phyloP scores from a whole-genome alignment of 2,113 vertebrate species.

The Chloroceryle aenea region DNA sequence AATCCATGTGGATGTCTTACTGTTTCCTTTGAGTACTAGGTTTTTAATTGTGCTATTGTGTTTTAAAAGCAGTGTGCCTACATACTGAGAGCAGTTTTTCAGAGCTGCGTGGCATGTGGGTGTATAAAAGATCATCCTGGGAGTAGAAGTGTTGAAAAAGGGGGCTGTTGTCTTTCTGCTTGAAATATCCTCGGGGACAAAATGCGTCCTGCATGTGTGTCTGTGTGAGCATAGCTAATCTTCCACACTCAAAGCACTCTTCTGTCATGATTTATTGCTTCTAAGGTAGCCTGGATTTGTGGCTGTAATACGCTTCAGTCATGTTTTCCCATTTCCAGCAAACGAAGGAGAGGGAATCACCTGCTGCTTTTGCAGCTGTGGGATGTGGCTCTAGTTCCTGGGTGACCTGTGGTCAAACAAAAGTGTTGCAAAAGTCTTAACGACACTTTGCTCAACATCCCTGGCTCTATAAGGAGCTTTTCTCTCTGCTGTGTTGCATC shows the following conservation, averaged over 20 bases:
- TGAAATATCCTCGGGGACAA: background rate
- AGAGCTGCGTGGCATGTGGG: background rate
- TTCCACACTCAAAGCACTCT: background rate
- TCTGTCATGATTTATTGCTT: rapidly evolving
- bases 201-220: background rate
- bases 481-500: background rate
- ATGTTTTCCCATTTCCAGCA: background rate
- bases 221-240: background rate
- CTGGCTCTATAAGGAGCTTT: background rate
- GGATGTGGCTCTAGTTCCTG: background rate
- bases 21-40: background rate
- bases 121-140: background rate
- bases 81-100: background rate
- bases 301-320: rapidly evolving
- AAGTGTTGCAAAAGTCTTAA: background rate
- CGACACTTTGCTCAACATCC: background rate
- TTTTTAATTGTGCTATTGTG: background rate
- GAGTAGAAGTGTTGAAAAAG: background rate
- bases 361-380: background rate
- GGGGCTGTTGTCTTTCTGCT: background rate
- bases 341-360: rapidly evolving
- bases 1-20: rapidly evolving
- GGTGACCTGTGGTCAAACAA: background rate
- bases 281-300: background rate
- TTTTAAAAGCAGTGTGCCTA: background rate